Evolutionary conservation across 1,140 invertebrate species (phyloP), one percentile per base, ranked within the genome.

Genomic region (Carcinoscorpius rotundicauda): DNA sequence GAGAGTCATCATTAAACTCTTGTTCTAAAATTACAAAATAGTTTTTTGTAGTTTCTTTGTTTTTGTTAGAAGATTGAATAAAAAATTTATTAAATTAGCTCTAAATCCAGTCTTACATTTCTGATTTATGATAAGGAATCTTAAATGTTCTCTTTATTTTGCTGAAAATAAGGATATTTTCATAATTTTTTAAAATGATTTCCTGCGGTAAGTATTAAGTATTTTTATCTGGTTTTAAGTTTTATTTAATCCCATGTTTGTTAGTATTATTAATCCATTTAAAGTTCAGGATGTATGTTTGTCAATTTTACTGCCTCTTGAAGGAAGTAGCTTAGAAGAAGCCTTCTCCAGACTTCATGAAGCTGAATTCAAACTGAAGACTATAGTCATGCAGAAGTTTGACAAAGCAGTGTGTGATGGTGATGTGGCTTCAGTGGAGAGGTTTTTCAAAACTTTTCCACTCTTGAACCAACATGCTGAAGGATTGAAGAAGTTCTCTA

Each of bases 401-500:
- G 90, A 97, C 73, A 91, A 97, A 72, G 93, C 97, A 50, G 87
- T 97, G 0, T 84, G 85, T 64, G 84, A 84, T 59, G 87, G 93
- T 74, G 95, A 99, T 79, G 81, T 89, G 48, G 89, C 89, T 4
- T 91, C 91, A 4, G 88, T 98, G 11, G 95, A 98, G 74, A 77
- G 95, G 68, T 95, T 98, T 77, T 99, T 99, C 75, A 99, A 98
- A 79, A 87, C 99, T 72, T 99, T 98, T 78, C 97, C 97, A 3
- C 80, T 98, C 49, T 80, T 99, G 4, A 92, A 91, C 57, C 87
- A 93, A 78, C 89, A 97, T 68, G 83, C 89, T 58, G 90, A 93
- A 73, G 97, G 97, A 0, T 81, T 99, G 3, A 84, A 86, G 66
- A 87, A 93, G 73, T 97, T 97, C 75, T 90, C 92, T n/a, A 82